These are phyloP conservation scores for Cacajao melanocephalus DNA, from an alignment of 2,797 vertebrate genomes.

Conservation along the genomic window DNA sequence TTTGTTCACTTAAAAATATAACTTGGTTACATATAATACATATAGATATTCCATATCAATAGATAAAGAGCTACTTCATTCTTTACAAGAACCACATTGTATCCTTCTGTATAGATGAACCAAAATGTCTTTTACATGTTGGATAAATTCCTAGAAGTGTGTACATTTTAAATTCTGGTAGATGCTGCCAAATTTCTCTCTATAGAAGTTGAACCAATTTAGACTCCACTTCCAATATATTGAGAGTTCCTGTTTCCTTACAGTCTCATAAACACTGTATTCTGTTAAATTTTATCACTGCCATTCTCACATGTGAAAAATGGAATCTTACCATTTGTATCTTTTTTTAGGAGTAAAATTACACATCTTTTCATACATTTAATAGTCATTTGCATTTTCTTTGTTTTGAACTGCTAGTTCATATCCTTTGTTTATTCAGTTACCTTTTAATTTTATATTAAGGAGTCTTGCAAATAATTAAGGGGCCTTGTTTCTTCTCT, in stretches of 20 bases:
- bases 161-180: neutral
- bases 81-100: neutral
- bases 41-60: neutral
- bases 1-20: constrained; percentile 18
- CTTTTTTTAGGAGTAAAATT: constrained; percentile 17
- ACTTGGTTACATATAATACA: neutral
- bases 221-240: neutral
- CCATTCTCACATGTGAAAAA: neutral
- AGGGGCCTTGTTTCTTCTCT: neutral
- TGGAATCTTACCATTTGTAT: neutral
- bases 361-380: constrained; percentile 31
- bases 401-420: neutral
- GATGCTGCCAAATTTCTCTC: neutral
- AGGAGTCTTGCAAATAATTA: neutral
- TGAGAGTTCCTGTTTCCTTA: neutral
- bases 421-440: neutral
- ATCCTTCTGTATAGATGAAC: neutral
- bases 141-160: constrained; percentile 29
- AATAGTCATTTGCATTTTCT: constrained; percentile 36
- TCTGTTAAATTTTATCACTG: neutral
- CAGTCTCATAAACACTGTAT: neutral
- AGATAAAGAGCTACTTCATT: neutral
- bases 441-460: neutral
- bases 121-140: constrained; percentile 29
- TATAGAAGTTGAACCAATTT: neutral